Base-by-base conservation (phyloP, 1,140 invertebrate species). In the Vollenhovia emeryi region DNA sequence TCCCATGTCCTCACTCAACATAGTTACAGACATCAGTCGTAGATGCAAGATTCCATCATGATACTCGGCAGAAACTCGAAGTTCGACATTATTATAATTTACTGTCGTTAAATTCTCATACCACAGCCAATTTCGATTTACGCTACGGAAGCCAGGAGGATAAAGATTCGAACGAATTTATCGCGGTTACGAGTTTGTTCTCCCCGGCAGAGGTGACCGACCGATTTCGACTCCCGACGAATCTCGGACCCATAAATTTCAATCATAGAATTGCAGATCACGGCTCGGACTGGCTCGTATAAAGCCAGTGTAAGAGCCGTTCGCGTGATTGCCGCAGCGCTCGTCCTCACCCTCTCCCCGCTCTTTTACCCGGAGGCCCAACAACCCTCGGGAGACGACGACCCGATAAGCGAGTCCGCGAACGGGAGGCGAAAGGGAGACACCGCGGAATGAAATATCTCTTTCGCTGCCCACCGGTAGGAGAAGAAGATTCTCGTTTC, bases 391-490 rank as follows among this genome's bases (percentile, higher is more conserved):
- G 64, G 73, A 55, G 79, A 88, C 74, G 78, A 84, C 55, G 60
- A 73, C 64, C 64, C 87, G 92, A 91, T 92, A 91, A 92, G 90
- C 85, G 69, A 78, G 66, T 85, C 50, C 73, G 86, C 84, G 75
- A 87, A 86, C 68, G 64, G 75, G 43, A 85, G 74, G 84, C 43
- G 73, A 91, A 86, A 82, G 59, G 64, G 89, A 89, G 87, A 91
- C 85, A 91, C 86, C 86, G 69, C 45, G 43, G 86, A 92, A 92
- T 92, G 92, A 93, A 92, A 93, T 93, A 93, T 93, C 91, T 92
- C 89, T 92, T 89, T 93, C 80, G 73, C 74, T 57, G 78, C 36
- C 57, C 50, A 86, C 52, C 76, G 87, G 86, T 89, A 88, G 85
- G 85, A 62, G 87, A 87, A 69, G 87, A 87, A 73, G 87, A 86